Percentiles rank a stretch among this genome's conserved stretches.
phyloP scores from a whole-genome alignment of 2,888 invertebrate species.

The Mesoligia furuncula region DNA sequence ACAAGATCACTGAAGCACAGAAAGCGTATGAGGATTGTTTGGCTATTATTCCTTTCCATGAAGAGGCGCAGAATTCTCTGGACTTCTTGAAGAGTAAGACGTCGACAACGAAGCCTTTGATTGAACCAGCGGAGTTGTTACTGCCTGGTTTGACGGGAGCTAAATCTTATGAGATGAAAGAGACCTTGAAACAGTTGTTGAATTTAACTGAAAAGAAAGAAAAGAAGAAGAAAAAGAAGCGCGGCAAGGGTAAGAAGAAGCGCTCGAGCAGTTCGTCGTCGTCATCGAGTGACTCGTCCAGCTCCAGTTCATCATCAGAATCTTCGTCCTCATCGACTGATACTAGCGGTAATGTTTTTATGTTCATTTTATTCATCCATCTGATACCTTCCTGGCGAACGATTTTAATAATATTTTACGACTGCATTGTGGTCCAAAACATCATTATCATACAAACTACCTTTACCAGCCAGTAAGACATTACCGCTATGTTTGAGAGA shows the following conservation, averaged over 20 bases:
- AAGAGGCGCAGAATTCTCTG: conserved; percentile 95
- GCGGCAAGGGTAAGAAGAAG: conserved; percentile 92
- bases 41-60: conserved; percentile 95
- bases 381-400: neutral
- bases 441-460: neutral
- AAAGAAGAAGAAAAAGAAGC: conserved; percentile 92
- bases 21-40: conserved; percentile 96
- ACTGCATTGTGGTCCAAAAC: neutral
- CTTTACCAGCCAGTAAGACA: neutral
- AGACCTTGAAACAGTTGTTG: conserved; percentile 92
- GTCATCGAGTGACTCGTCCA: conserved; percentile 92
- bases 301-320: conserved; percentile 91
- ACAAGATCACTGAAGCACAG: conserved; percentile 95
- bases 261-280: conserved; percentile 92
- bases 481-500: neutral
- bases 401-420: neutral
- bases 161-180: conserved; percentile 91
- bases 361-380: conserved; percentile 7
- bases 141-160: conserved; percentile 91
- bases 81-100: conserved; percentile 94
- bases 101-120: conserved; percentile 90
- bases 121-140: conserved; percentile 91
- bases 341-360: conserved; percentile 82
- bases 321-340: conserved; percentile 91
- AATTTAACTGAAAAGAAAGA: conserved; percentile 92